Base-by-base conservation (phyloP, 1,140 invertebrate genomes). In the Tetragnatha versicolor region DNA sequence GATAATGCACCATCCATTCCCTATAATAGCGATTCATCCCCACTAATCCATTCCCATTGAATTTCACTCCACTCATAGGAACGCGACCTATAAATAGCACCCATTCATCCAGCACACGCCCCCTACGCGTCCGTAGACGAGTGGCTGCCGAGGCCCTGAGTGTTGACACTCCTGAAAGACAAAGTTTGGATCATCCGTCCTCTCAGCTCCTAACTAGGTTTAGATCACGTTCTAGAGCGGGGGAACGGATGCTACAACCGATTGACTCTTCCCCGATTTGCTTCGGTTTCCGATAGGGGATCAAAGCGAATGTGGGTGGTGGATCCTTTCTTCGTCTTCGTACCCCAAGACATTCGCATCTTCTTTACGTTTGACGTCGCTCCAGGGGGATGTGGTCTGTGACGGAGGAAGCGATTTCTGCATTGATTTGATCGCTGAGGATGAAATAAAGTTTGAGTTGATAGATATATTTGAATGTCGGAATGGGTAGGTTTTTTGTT, bases 121-220 rank as follows among this genome's bases (percentile, higher is more conserved):
- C 39, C 17, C 39, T 17, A 45, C 39, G 39, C 39, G 17, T 45
- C 7, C 39, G 60, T 63, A 31, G 60, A 63, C 42, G 60, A 63
- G 60, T 33, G 37, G 25, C 33, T 39, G 51, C 61, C 61, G 35
- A 65, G 61, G 7, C 9, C 7, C 7, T 14, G 25, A 70, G 69
- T 73, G 69, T 73, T 73, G 69, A 73, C 69, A 73, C 69, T 73
- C 69, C 33, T 12, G 37, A 25, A 68, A 70, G 68, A 70, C 68
- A 70, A 70, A 70, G 68, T 70, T 70, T 70, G 68, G 68, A 29
- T 70, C 68, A 37, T 42, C 10, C 39, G 33, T 12, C 68, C 68
- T 51, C 49, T 53, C 33, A 39, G 29, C 25, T n/a, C 39, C 69
- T 73, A 73, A 73, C 69, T 73, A 60, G 69, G 69, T 73, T 73